phyloP scores from a whole-genome alignment of 2,888 invertebrate species.

The Yponomeuta evonymella region DNA sequence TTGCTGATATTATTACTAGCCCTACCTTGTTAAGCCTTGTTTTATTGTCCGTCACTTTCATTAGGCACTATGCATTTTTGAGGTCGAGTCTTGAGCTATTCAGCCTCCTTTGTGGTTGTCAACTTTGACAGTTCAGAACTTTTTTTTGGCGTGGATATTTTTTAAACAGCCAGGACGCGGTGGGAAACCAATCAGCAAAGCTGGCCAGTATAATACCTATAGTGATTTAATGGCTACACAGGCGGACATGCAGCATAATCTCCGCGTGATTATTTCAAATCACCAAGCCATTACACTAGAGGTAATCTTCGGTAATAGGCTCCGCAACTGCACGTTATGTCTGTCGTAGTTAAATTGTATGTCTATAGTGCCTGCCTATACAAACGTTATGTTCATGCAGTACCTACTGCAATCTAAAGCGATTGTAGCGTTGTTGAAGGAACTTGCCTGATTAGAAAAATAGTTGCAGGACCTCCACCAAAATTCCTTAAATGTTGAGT shows the following conservation, averaged over 20 bases:
- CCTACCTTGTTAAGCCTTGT: constrained; percentile 46
- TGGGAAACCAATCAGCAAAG: constrained; percentile 1
- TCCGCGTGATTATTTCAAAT: constrained; percentile 70
- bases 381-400: background rate
- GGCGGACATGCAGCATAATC: constrained; percentile 50
- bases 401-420: background rate
- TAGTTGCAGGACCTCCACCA: too few species aligned
- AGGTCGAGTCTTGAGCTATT: background rate
- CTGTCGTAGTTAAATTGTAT: constrained; percentile 29
- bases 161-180: background rate
- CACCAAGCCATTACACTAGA: constrained; percentile 68
- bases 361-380: constrained; percentile 8
- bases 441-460: too few species aligned
- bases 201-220: constrained; percentile 29
- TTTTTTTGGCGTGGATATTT: background rate
- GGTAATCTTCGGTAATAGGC: constrained; percentile 67
- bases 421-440: background rate
- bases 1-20: constrained; percentile 32
- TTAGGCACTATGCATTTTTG: constrained; percentile 1
- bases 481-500: too few species aligned
- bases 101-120: background rate
- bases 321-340: constrained; percentile 32
- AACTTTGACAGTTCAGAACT: background rate
- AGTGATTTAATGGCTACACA: constrained; percentile 59
- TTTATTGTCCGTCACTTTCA: constrained; percentile 43